Evolutionary conservation across 2,797 vertebrate genomes (phyloP).

Genomic region (Acrossocheilus wenchowensis): DNA sequence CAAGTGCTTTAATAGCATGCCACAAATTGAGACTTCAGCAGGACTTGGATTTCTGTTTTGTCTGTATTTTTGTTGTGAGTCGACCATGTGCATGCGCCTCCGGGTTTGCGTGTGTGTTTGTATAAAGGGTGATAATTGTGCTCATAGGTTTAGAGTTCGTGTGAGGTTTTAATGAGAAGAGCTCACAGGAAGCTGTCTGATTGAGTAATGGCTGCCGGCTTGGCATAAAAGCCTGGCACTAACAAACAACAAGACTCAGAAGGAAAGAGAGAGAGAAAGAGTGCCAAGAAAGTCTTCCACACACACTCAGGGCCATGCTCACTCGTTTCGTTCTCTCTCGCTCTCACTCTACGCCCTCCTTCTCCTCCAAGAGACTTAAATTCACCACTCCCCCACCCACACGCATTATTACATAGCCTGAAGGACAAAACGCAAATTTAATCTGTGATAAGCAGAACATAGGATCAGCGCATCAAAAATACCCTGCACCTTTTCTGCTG

Average conservation of each 20-base stretch:
- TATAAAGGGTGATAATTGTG: constrained; percentile 69
- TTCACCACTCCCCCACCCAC: constrained; percentile 37
- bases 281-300: constrained; percentile 53
- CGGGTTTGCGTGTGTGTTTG: constrained; percentile 24
- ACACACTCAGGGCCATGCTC: constrained; percentile 30
- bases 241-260: constrained; percentile 69
- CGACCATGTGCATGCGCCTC: not conserved
- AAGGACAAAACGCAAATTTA: constrained; percentile 81
- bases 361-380: constrained; percentile 42
- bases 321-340: constrained; percentile 52
- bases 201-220: constrained; percentile 72
- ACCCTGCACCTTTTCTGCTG: constrained; percentile 70
- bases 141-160: constrained; percentile 61
- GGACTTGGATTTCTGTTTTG: not conserved
- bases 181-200: constrained; percentile 74
- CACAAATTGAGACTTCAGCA: constrained; percentile 8
- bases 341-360: constrained; percentile 35
- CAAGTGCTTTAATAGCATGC: not conserved
- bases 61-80: not conserved
- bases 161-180: constrained; percentile 74
- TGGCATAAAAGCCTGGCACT: constrained; percentile 68
- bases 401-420: constrained; percentile 72
- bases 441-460: constrained; percentile 79
- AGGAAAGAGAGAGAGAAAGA: constrained; percentile 63
- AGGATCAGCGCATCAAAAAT: constrained; percentile 74